phyloP scores from a whole-genome alignment of 2,113 vertebrate genomes.

The Triplophysa tibetana region DNA sequence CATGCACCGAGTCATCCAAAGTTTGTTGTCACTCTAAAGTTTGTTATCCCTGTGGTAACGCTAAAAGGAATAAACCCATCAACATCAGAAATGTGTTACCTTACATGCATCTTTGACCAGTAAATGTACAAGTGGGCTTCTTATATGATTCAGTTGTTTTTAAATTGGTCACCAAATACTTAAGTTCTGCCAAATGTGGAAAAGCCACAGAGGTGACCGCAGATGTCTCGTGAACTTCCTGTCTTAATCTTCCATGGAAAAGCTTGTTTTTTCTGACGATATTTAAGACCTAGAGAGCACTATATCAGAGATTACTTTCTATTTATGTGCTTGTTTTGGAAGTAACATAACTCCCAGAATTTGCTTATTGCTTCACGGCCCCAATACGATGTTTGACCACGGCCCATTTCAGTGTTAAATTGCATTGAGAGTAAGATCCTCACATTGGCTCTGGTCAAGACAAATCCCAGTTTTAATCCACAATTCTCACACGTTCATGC shows the following conservation, averaged over 20 bases:
- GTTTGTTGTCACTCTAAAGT: not conserved
- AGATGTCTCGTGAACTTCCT: conserved; percentile 35
- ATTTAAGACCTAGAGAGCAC: not conserved
- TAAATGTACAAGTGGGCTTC: conserved; percentile 16
- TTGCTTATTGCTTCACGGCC: not conserved
- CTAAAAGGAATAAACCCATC: not conserved
- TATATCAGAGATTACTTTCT: conserved; percentile 20
- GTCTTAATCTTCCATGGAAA: conserved; percentile 26
- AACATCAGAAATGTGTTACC: not conserved
- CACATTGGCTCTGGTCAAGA: not conserved
- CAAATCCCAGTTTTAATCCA: not conserved
- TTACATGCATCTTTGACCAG: not conserved
- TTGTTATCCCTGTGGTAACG: not conserved
- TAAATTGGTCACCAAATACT: conserved; percentile 2
- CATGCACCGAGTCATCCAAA: not conserved
- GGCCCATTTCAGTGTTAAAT: not conserved
- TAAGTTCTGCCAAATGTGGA: conserved; percentile 29
- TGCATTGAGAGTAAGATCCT: not conserved
- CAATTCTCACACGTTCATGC: not conserved
- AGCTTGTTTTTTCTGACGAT: not conserved
- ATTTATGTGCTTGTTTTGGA: conserved; percentile 4
- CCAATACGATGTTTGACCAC: not conserved
- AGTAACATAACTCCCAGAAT: not conserved
- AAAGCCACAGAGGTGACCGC: conserved; percentile 32
- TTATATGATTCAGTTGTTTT: conserved; percentile 47